Conservation (phyloP, 2,113 vertebrate genomes). For the Bettongia penicillata region DNA sequence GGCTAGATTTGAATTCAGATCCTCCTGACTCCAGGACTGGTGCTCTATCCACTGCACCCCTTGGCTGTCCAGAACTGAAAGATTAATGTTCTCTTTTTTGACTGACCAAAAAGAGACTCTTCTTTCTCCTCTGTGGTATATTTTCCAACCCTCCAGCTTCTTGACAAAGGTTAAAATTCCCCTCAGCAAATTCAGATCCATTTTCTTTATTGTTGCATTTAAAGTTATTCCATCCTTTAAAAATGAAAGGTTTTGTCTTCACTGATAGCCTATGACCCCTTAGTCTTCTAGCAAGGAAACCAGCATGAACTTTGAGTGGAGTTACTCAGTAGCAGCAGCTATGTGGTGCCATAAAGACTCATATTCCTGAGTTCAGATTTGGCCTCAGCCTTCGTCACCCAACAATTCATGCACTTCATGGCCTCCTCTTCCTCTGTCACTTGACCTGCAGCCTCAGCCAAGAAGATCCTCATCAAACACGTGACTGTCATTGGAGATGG, state of each 20-base stretch:
- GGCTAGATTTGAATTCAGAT: neutral
- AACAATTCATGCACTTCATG: conserved; percentile 78
- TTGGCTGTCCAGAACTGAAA: neutral
- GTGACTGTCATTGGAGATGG: conserved; percentile 93
- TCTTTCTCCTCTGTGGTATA: neutral
- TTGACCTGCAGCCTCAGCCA: conserved; percentile 72
- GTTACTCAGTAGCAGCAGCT: neutral
- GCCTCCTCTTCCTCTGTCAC: conserved; percentile 80
- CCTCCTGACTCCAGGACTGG: no score
- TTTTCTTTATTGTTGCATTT: neutral
- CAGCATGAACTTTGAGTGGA: neutral
- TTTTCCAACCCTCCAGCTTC: neutral
- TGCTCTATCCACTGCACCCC: no score
- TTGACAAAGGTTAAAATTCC: neutral
- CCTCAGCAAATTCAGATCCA: neutral
- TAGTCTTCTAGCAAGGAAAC: neutral
- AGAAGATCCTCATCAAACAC: conserved; percentile 87
- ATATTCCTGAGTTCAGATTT: neutral
- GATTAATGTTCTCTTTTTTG: neutral
- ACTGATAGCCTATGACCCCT: neutral
- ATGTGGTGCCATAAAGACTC: neutral
- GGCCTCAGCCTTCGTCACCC: conserved; percentile 82
- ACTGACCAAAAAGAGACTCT: neutral
- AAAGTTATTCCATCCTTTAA: neutral
- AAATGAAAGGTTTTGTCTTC: neutral